A percentile compares a stretch with the other conserved stretches of the same genome.
These are phyloP conservation scores for Neelides folsomi DNA, from an alignment of 2,888 invertebrate species.

Conservation along the genomic window DNA sequence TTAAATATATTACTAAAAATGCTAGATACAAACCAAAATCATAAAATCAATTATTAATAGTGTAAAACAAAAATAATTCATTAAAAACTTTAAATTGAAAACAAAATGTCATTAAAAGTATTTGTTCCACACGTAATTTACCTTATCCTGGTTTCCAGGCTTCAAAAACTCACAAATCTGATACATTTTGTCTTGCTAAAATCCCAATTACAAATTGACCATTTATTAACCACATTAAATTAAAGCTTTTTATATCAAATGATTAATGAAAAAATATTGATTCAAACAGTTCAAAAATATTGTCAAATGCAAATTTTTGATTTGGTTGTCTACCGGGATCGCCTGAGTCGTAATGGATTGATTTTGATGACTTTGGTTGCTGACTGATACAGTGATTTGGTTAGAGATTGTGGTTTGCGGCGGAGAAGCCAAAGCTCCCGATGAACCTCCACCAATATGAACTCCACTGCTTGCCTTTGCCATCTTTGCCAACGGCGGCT, in stretches of 20 bases:
- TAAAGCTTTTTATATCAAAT: background rate
- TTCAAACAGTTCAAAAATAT: background rate
- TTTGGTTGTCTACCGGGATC: constrained; percentile 21
- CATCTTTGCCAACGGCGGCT: constrained; percentile 44
- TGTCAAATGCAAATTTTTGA: background rate
- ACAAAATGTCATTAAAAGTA: too few species aligned
- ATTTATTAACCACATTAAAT: background rate
- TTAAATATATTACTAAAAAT: too few species aligned
- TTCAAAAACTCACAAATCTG: constrained; percentile 19
- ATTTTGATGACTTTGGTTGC: constrained; percentile 13
- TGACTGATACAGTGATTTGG: too few species aligned
- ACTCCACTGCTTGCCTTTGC: constrained; percentile 68
- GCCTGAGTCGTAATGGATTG: constrained; percentile 30
- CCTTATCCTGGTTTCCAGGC: constrained; percentile 16
- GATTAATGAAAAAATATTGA: too few species aligned
- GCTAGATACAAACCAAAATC: background rate
- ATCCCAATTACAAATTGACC: too few species aligned
- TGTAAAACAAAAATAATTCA: background rate
- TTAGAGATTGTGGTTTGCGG: background rate
- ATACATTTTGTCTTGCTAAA: constrained; percentile 14
- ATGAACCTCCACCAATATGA: constrained; percentile 34
- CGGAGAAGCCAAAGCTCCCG: too few species aligned
- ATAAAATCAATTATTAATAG: background rate
- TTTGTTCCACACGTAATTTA: too few species aligned
- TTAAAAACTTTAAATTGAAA: background rate